These are phyloP conservation scores for Argya squamiceps DNA, from an alignment of 2,797 vertebrate species.

Conservation along the genomic window DNA sequence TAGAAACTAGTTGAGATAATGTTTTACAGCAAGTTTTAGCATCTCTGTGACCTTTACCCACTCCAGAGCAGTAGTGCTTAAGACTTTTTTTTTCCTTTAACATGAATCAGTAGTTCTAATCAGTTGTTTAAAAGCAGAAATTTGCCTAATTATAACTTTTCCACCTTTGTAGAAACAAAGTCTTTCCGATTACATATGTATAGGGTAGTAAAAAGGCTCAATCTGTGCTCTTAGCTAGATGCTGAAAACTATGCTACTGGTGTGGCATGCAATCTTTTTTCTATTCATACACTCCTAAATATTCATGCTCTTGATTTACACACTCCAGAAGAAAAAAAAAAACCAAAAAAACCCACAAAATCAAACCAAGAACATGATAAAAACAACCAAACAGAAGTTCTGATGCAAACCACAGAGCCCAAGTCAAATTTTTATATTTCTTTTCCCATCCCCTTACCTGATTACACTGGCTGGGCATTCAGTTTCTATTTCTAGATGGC, in stretches of 20 bases:
- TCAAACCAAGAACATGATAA: not conserved
- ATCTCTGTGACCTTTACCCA: not conserved
- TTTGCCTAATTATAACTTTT: not conserved
- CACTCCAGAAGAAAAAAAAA: not conserved
- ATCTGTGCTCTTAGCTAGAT: not conserved
- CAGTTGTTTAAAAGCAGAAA: not conserved
- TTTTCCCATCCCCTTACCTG: not conserved
- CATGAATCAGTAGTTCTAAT: not conserved
- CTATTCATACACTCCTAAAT: not conserved
- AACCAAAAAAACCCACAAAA: rapidly evolving
- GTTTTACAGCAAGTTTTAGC: not conserved
- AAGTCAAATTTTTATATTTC: not conserved
- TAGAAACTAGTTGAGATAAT: not conserved
- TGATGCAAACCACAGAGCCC: not conserved
- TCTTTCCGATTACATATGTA: not conserved
- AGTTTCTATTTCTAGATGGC: not conserved
- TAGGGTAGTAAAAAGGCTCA: not conserved
- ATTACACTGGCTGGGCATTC: not conserved
- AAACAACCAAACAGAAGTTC: not conserved
- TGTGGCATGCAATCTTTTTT: not conserved
- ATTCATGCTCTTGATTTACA: not conserved
- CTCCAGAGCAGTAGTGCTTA: not conserved
- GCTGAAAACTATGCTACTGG: not conserved
- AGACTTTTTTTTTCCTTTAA: not conserved
- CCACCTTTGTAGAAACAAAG: not conserved